Evolutionary conservation across 2,797 vertebrate species (phyloP).

Genomic region (Coregonus suidteri): DNA sequence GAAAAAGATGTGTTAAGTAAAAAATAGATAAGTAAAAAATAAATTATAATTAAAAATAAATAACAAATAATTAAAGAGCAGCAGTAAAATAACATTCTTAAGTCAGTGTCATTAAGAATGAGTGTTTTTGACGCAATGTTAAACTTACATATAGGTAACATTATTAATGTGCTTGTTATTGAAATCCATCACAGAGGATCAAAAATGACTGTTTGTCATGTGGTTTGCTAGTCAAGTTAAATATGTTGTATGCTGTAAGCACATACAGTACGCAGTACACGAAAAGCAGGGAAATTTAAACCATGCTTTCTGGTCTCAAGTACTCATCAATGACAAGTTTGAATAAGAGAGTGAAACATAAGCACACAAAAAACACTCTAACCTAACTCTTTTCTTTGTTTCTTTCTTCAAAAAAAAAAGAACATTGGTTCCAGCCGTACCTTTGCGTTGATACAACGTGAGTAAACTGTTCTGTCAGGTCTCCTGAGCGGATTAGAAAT

Average conservation of each 20-base stretch:
- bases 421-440: constrained; percentile 56
- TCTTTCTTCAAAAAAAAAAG: constrained; percentile 45
- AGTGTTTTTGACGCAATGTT: no score
- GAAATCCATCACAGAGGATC: no score
- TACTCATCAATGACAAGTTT: constrained; percentile 34
- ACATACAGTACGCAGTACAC: not conserved
- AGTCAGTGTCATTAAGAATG: no score
- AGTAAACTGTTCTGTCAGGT: constrained; percentile 75
- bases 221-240: not conserved
- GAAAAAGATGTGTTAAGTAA: no score
- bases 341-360: constrained; percentile 41
- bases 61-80: no score
- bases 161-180: not conserved
- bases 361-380: constrained; percentile 57
- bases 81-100: no score
- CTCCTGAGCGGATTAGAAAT: constrained; percentile 74
- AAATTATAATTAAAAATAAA: no score
- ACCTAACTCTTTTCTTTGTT: constrained; percentile 55
- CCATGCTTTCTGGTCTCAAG: constrained; percentile 22
- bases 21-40: no score
- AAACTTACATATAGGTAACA: not conserved
- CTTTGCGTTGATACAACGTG: constrained; percentile 57
- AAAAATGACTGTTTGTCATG: not conserved
- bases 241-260: not conserved
- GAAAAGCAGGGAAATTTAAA: not conserved